Conservation (phyloP, 2,113 vertebrate species). For the Prietella phreatophila region DNA sequence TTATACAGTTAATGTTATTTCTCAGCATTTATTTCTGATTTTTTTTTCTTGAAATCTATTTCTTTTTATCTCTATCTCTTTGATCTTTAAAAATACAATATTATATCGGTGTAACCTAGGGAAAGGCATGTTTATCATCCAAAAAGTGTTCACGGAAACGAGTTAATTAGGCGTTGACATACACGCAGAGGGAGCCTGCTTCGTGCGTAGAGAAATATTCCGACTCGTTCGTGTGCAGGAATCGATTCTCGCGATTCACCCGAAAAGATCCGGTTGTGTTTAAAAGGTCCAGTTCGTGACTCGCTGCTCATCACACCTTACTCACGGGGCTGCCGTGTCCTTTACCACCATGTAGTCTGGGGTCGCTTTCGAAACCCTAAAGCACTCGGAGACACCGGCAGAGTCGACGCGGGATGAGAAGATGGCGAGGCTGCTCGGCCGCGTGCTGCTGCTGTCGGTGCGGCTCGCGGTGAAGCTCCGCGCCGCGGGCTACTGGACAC, state of each 20-base stretch:
- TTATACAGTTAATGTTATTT: too few relatives aligned
- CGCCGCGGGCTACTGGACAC: conserved; percentile 82
- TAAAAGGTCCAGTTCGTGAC: not conserved
- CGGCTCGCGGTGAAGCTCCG: conserved; percentile 74
- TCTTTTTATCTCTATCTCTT: too few relatives aligned
- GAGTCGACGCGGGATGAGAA: conserved; percentile 65
- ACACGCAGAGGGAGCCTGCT: not conserved
- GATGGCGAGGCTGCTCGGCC: conserved; percentile 81
- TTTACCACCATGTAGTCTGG: not conserved
- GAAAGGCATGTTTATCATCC: not conserved
- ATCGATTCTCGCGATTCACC: conserved; percentile 6
- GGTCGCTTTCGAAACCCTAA: conserved; percentile 25
- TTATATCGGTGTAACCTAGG: not conserved
- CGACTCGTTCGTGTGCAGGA: not conserved
- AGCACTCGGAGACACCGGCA: not conserved
- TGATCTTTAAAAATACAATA: not conserved
- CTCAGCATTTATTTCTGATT: too few relatives aligned
- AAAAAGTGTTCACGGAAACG: too few relatives aligned
- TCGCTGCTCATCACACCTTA: not conserved
- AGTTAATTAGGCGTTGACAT: not conserved
- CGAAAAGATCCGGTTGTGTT: not conserved
- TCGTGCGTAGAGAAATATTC: not conserved
- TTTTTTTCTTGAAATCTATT: too few relatives aligned
- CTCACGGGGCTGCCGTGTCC: not conserved
- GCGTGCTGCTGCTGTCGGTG: conserved; percentile 69